phyloP scores from a whole-genome alignment of 2,797 vertebrate genomes.

The Chelonia mydas region DNA sequence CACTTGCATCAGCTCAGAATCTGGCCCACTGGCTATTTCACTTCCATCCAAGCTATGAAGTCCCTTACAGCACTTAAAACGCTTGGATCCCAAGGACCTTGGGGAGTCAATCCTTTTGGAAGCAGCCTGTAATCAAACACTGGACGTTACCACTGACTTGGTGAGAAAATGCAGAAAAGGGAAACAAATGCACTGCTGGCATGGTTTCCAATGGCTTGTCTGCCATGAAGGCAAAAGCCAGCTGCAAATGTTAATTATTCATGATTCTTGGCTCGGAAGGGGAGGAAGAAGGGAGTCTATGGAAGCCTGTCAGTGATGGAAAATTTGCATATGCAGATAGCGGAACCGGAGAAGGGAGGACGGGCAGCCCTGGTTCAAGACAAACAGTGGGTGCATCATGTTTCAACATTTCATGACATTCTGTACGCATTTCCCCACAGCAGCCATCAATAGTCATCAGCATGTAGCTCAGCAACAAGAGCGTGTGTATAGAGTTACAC shows the following conservation, averaged over 20 bases:
- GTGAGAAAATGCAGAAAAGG: constrained; percentile 61
- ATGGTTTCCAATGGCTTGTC: constrained; percentile 73
- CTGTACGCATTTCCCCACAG: neutral
- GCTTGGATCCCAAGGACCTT: constrained; percentile 29
- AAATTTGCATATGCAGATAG: constrained; percentile 73
- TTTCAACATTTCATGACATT: neutral
- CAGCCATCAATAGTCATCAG: neutral
- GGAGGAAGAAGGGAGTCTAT: constrained; percentile 60
- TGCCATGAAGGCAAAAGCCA: constrained; percentile 79
- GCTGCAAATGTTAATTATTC: constrained; percentile 81
- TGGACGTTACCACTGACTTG: constrained; percentile 56
- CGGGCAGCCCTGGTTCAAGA: constrained; percentile 4
- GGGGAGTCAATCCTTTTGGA: constrained; percentile 41
- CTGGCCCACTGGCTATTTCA: neutral
- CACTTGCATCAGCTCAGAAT: neutral
- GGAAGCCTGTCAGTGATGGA: constrained; percentile 65
- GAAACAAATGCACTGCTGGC: constrained; percentile 75
- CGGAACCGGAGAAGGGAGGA: constrained; percentile 43
- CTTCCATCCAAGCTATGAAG: neutral
- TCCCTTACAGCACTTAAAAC: neutral
- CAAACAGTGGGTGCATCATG: constrained; percentile 15
- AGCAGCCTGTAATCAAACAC: constrained; percentile 13
- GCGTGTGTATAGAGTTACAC: rapidly evolving
- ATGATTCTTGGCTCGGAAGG: constrained; percentile 70
- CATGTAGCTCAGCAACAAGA: constrained; percentile 53